Conservation (phyloP, 2,888 invertebrate species). For the Pachliopta kotzebuea region DNA sequence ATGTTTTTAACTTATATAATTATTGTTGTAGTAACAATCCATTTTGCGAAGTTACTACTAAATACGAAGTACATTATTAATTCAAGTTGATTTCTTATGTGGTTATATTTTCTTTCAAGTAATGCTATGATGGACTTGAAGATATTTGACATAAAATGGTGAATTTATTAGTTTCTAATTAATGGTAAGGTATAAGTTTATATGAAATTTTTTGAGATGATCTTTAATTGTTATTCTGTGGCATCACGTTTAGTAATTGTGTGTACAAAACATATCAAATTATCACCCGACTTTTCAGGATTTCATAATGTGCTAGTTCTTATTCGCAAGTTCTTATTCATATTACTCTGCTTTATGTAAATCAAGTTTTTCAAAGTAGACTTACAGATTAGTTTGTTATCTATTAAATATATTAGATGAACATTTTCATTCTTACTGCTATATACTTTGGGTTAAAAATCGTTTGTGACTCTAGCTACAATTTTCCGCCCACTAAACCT, state of each 20-base stretch:
- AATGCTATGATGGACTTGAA: neutral
- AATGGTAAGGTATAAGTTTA: no score
- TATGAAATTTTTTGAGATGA: no score
- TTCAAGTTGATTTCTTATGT: neutral
- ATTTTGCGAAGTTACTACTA: no score
- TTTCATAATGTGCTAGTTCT: no score
- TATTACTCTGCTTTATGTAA: neutral
- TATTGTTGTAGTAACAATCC: neutral
- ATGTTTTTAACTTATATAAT: neutral
- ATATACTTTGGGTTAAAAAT: slow-evolving; percentile 13
- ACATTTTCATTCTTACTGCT: neutral
- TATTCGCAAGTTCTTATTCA: no score
- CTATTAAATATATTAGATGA: neutral
- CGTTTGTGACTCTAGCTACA: slow-evolving; percentile 9
- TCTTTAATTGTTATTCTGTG: no score
- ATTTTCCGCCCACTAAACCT: slow-evolving; percentile 26
- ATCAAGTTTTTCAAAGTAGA: neutral
- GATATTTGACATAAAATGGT: neutral
- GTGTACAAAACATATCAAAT: no score
- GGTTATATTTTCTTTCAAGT: neutral
- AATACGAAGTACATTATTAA: neutral
- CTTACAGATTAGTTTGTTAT: neutral
- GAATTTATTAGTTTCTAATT: no score
- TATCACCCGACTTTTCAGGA: no score
- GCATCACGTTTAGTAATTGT: no score